Conservation (phyloP, 2,113 vertebrate genomes). For the Laticauda colubrina region DNA sequence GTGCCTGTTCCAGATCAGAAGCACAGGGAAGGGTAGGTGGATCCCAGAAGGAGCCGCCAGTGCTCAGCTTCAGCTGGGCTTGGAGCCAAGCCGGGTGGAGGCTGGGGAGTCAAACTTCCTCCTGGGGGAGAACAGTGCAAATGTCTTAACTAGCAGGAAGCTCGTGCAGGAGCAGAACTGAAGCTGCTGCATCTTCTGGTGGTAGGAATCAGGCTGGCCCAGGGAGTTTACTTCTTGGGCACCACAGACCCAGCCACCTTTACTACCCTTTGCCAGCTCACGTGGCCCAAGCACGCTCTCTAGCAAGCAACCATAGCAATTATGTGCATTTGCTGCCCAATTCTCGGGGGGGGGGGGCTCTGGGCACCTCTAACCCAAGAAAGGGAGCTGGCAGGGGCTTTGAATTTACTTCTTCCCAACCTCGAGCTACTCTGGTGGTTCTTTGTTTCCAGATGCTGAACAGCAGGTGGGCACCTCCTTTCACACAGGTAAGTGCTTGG, state of each 20-base stretch:
- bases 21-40: not conserved
- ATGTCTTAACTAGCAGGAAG: not conserved
- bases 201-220: not conserved
- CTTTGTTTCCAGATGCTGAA: slow-evolving; percentile 21
- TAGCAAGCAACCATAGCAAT: not conserved
- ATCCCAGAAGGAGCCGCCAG: not conserved
- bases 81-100: not conserved
- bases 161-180: not conserved
- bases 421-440: not conserved
- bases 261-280: not conserved
- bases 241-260: not conserved
- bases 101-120: not conserved
- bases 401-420: not conserved
- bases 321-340: not conserved
- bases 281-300: not conserved
- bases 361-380: not conserved
- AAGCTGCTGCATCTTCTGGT: not conserved
- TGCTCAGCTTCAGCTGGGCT: not conserved
- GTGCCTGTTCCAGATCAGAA: not conserved
- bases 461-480: slow-evolving; percentile 43
- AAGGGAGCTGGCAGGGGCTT: not conserved
- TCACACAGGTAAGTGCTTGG: slow-evolving; percentile 37
- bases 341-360: not conserved
- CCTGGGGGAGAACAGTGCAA: not conserved
- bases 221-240: not conserved